These are phyloP conservation scores for Oxytorus armatus DNA, from an alignment of 2,888 invertebrate genomes.

Conservation along the genomic window DNA sequence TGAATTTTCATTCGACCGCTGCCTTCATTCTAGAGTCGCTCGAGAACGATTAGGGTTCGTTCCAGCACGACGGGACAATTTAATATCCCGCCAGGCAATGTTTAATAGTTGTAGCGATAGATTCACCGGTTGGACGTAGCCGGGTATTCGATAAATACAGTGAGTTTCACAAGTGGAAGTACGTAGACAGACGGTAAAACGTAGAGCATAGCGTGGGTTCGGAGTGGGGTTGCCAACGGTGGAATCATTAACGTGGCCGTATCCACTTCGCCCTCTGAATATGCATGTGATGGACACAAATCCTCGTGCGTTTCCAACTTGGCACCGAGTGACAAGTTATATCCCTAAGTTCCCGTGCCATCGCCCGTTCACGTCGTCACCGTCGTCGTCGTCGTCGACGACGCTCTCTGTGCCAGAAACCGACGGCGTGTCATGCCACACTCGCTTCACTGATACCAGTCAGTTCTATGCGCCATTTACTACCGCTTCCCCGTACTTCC, in stretches of 20 bases:
- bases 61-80: background rate
- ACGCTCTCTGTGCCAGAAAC: slow-evolving; percentile 32
- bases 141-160: slow-evolving; percentile 15
- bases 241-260: slow-evolving; percentile 59
- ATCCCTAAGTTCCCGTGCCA: slow-evolving; percentile 61
- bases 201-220: slow-evolving; percentile 18
- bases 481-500: slow-evolving; percentile 50
- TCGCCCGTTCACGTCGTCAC: slow-evolving; percentile 39
- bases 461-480: slow-evolving; percentile 56
- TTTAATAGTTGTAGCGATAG: background rate
- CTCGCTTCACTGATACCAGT: slow-evolving; percentile 56
- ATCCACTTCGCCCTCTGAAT: slow-evolving; percentile 52
- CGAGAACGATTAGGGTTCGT: background rate
- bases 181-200: slow-evolving; percentile 20
- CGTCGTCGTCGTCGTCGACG: slow-evolving; percentile 29
- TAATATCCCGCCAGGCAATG: background rate
- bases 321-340: slow-evolving; percentile 65
- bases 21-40: no score
- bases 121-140: background rate
- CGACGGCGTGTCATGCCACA: slow-evolving; percentile 47
- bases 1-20: no score
- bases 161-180: background rate
- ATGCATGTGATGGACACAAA: slow-evolving; percentile 66
- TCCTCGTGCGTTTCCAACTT: slow-evolving; percentile 63
- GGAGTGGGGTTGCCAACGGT: slow-evolving; percentile 33